These are phyloP conservation scores for Heterodera carotae DNA, from an alignment of 1,140 invertebrate species.

Conservation along the genomic window DNA sequence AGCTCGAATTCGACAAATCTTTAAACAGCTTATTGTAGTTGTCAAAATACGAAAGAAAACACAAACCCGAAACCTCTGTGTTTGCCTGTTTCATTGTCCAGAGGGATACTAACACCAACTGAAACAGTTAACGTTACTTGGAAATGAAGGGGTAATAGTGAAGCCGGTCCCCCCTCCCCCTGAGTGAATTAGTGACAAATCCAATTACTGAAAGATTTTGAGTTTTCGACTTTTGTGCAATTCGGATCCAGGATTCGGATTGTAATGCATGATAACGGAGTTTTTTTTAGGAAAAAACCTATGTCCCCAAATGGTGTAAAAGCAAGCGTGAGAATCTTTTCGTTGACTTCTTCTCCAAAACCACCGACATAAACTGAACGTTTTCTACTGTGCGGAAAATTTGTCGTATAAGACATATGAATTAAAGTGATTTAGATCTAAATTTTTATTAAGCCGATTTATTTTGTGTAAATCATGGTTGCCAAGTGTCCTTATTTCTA, in stretches of 20 bases:
- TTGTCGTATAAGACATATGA: conserved; percentile 49
- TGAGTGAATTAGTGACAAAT: too few relatives aligned
- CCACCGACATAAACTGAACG: conserved; percentile 73
- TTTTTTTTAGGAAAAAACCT: background rate
- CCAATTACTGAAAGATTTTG: too few relatives aligned
- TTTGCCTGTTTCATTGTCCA: conserved; percentile 86
- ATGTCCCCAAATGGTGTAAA: conserved; percentile 98
- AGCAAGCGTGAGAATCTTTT: conserved; percentile 88
- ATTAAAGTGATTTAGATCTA: too few relatives aligned
- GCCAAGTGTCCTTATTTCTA: too few relatives aligned
- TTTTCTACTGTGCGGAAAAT: conserved; percentile 62
- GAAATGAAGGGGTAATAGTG: too few relatives aligned
- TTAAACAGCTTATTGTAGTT: conserved; percentile 74
- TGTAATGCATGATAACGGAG: too few relatives aligned
- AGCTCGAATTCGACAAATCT: conserved; percentile 91
- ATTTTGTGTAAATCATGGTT: too few relatives aligned
- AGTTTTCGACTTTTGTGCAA: too few relatives aligned
- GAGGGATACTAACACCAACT: conserved; percentile 91
- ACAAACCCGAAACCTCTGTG: conserved; percentile 57
- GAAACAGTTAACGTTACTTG: too few relatives aligned
- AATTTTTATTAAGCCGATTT: too few relatives aligned
- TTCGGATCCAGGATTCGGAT: too few relatives aligned
- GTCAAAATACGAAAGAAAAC: conserved; percentile 3
- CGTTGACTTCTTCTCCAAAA: conserved; percentile 92
- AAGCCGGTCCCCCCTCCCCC: too few relatives aligned